Evolutionary conservation across 2,888 invertebrate genomes (phyloP), one percentile per base, ranked within the genome.

Genomic region (Scaptomyza flava): DNA sequence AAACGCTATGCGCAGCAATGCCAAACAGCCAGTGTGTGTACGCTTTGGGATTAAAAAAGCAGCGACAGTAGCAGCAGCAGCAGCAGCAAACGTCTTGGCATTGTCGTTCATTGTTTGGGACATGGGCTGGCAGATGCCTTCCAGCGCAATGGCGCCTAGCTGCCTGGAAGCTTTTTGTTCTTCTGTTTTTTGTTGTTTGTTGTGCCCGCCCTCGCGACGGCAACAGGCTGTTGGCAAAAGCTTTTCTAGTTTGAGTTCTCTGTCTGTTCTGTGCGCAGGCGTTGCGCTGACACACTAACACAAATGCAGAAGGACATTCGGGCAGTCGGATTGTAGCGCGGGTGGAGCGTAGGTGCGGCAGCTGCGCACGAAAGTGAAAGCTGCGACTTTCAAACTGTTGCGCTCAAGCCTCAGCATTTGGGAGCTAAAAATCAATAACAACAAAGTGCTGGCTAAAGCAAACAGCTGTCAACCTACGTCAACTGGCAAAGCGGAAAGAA

Each of bases 401-500:
- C 85, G 85, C 71, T 61, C 46, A 53, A 66, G 70, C 63, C 69
- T 60, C 56, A 48, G n/a, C 12, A 67, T 51, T 62, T 17, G 59
- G 50, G 64, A 68, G 68, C 74, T 17, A 51, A 89, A 89, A 89
- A 89, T 89, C 88, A 77, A 87, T 87, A 83, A 65, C 61, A 48
- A 61, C 67, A 68, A 80, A 75, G 63, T 71, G 69, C 52, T 54
- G 50, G 57, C 72, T 51, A 59, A 74, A 61, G 70, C 70, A 87
- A 89, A 89, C 89, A 89, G 89, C 89, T 89, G 89, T 89, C 87
- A 87, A 86, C 81, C 88, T 84, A 81, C 81, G 86, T 89, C 87
- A 88, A 89, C 77, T 31, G 64, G 14, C 23, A 31, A 34, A 41
- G 56, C 42, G 50, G 57, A 45, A 48, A n/a, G 45, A 27, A 43